Base-by-base conservation (phyloP, 2,888 invertebrate genomes). In the Nomada lathburiana region DNA sequence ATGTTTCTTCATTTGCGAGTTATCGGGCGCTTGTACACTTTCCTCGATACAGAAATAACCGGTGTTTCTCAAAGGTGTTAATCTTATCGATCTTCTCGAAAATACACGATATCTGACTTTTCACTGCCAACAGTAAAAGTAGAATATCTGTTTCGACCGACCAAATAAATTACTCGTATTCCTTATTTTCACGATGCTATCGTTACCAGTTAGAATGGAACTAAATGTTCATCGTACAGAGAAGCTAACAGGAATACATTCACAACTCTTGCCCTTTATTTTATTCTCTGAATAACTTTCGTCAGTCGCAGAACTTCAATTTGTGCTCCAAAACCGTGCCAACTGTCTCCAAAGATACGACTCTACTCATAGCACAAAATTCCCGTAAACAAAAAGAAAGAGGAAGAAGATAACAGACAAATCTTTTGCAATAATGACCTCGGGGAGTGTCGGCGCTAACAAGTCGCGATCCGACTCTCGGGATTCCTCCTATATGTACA, bases 381-480 rank as follows among this genome's bases (percentile, higher is more conserved):
- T 36, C 7, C 7, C 36, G 0, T 36, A 36, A 36, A 20, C 0
- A 4, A 64, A 64, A 26, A 2, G 3, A 18, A 5, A 16, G 16
- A 4, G 16, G 18, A 18, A 18, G 18, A 18, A 50, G 4, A 50
- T 5, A 18, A 18, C 18, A 50, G 18, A 18, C 5, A 4, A 18
- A 10, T 50, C 3, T 4, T 1, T 50, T 10, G 52, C 13, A 10
- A 53, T 63, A 23, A 20, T 53, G 13, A 13, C 26, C 3, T 42
- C 11, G 18, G 13, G 9, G 5, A 26, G 1, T 23, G 26, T 65
- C 20, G 18, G 36, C 63, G 64, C 26, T 72, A 69, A 67, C 69
- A 65, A 73, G 75, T 47, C 64, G 42, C 63, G 71, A 70, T 83
- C 79, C 67, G 44, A 68, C 62, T 52, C 36, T 42, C 64, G 47